These are phyloP conservation scores for Drosophila falleni DNA, from an alignment of 2,888 invertebrate genomes.

Conservation along the genomic window DNA sequence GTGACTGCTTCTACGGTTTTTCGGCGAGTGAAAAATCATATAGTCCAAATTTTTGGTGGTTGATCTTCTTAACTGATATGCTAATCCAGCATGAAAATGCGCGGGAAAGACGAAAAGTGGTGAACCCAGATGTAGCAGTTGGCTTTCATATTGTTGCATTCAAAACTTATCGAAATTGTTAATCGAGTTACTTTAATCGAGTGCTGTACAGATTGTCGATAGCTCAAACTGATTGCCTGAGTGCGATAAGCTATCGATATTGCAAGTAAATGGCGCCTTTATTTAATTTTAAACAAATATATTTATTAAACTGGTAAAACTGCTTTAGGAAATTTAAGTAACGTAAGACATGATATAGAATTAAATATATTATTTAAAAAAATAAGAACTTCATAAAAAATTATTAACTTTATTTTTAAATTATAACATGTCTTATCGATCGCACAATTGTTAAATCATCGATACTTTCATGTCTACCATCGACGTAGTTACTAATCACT, in stretches of 20 bases:
- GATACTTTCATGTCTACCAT: too few species aligned
- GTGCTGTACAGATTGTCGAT: not conserved
- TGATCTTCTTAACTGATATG: conserved; percentile 23
- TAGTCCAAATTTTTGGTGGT: conserved; percentile 28
- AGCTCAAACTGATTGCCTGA: not conserved
- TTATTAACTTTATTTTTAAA: too few species aligned
- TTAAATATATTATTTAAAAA: too few species aligned
- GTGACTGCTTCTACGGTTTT: conserved; percentile 56
- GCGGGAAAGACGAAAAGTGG: conserved; percentile 47
- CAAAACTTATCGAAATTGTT: not conserved
- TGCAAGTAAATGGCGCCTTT: not conserved
- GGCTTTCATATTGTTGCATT: conserved; percentile 32
- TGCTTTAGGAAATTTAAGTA: too few species aligned
- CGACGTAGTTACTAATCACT: not conserved
- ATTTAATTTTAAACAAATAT: not conserved
- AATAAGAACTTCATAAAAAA: too few species aligned
- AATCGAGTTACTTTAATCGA: not conserved
- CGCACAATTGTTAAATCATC: too few species aligned
- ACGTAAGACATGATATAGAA: too few species aligned
- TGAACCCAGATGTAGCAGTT: conserved; percentile 28
- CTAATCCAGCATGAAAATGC: conserved; percentile 51
- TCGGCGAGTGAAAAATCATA: conserved; percentile 58
- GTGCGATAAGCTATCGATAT: conserved; percentile 7
- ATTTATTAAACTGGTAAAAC: not conserved
- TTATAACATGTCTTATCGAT: too few species aligned